These are phyloP conservation scores for Prorops nasuta DNA, from an alignment of 1,140 invertebrate species.

Conservation along the genomic window DNA sequence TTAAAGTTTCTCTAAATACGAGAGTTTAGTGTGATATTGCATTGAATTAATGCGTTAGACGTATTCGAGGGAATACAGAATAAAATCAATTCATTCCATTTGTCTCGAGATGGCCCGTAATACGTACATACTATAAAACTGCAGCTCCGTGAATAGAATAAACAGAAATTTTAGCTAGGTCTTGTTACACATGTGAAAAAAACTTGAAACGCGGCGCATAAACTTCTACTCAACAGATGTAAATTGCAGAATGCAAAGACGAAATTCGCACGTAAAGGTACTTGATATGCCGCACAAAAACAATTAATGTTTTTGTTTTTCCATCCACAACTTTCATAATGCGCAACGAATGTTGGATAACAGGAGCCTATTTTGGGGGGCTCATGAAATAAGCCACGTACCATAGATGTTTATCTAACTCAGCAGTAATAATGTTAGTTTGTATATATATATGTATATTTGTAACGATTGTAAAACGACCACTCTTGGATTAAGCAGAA, in stretches of 20 bases:
- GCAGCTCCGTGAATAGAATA: conserved; percentile 18
- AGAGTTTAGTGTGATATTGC: background rate
- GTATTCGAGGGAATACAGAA: conserved; percentile 18
- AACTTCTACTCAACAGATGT: conserved; percentile 8
- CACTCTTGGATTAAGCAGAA: conserved; percentile 28
- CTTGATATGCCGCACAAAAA: conserved; percentile 33
- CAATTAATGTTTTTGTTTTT: conserved; percentile 24
- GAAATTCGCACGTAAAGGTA: conserved; percentile 20
- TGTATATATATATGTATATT: conserved; percentile 38
- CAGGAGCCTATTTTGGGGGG: too few relatives aligned
- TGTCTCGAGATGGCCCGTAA: conserved; percentile 34
- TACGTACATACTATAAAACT: conserved; percentile 19
- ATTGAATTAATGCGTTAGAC: conserved; percentile 3
- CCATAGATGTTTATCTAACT: conserved; percentile 26
- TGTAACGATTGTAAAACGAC: conserved; percentile 37
- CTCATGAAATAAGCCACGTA: conserved; percentile 15
- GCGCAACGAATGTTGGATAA: too few relatives aligned
- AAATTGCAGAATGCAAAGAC: conserved; percentile 13
- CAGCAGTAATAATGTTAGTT: conserved; percentile 27
- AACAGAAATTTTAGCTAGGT: conserved; percentile 29
- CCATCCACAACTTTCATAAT: conserved; percentile 25
- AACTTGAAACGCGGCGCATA: conserved; percentile 18
- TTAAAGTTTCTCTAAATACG: background rate
- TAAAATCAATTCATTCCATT: conserved; percentile 41
- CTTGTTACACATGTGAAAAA: conserved; percentile 23